Conservation (phyloP, 2,888 invertebrate species). For the Dorcus parallelipipedus region DNA sequence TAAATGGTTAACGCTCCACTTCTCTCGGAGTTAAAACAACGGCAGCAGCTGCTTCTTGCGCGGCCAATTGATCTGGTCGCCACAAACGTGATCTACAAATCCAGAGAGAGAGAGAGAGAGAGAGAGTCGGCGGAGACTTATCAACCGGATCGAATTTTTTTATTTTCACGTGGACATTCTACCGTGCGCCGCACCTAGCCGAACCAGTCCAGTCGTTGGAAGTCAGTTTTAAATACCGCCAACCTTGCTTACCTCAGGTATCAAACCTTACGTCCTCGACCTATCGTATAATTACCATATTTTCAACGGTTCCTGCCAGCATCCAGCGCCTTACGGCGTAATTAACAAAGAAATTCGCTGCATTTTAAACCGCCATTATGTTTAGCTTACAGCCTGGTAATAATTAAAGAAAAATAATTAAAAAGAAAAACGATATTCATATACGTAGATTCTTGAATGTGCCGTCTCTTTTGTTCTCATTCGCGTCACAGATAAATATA, state of each 20-base stretch:
- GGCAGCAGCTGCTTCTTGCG: background rate
- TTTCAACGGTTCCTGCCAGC: too few relatives aligned
- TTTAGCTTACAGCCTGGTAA: too few relatives aligned
- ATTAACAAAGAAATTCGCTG: too few relatives aligned
- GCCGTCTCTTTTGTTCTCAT: too few relatives aligned
- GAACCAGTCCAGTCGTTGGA: constrained; percentile 1
- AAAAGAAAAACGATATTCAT: too few relatives aligned
- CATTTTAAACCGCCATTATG: too few relatives aligned
- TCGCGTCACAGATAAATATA: too few relatives aligned
- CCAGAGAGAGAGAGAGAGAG: background rate
- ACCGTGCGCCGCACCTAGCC: background rate
- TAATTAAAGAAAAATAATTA: too few relatives aligned
- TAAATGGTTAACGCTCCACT: background rate
- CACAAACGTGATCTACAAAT: background rate
- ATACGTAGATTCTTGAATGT: too few relatives aligned
- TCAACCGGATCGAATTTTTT: background rate
- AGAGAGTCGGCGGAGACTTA: background rate
- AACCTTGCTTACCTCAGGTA: background rate
- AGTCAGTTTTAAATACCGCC: background rate
- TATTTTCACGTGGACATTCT: background rate
- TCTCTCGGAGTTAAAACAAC: background rate
- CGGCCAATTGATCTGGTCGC: background rate
- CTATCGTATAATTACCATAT: background rate
- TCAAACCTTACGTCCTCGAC: background rate
- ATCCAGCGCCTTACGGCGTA: too few relatives aligned